Evolutionary conservation across 1,140 invertebrate species (phyloP).

Genomic region (Drosophila melanica): DNA sequence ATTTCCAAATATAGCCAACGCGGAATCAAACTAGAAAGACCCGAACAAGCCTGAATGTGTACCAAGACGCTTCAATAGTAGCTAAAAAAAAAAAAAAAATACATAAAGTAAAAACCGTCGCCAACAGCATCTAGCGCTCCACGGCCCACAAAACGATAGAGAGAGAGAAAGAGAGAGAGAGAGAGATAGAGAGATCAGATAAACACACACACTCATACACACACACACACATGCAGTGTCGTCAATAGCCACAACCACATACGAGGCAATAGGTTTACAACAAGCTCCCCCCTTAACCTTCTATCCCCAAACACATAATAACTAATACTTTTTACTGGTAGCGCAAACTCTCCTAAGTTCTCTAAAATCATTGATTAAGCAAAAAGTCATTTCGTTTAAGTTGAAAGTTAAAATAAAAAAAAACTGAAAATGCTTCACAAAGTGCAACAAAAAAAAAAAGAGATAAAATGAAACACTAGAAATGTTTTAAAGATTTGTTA

Average conservation of each 20-base stretch:
- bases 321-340: constrained; percentile 47
- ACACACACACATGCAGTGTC: constrained; percentile 23
- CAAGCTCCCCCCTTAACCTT: constrained; percentile 41
- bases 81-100: constrained; percentile 44
- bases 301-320: constrained; percentile 34
- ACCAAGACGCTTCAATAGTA: constrained; percentile 75
- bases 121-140: constrained; percentile 55
- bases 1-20: constrained; percentile 4
- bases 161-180: constrained; percentile 11
- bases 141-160: constrained; percentile 17
- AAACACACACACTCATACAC: constrained; percentile 18
- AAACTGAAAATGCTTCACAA: constrained; percentile 31
- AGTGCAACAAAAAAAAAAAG: constrained; percentile 31
- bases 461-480: constrained; percentile 10
- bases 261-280: constrained; percentile 66
- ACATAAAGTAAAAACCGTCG: constrained; percentile 30
- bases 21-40: constrained; percentile 14
- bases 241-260: constrained; percentile 46
- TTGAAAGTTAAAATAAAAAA: constrained; percentile 32
- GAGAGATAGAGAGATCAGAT: constrained; percentile 10
- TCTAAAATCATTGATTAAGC: constrained; percentile 51
- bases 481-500: constrained; percentile 43
- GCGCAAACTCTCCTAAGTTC: constrained; percentile 39
- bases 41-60: constrained; percentile 49
- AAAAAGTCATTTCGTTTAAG: constrained; percentile 79